Percentiles rank a stretch among this genome's conserved stretches.
Conservation (phyloP, 2,797 vertebrate genomes). For the Schizopygopsis malacanthus region DNA sequence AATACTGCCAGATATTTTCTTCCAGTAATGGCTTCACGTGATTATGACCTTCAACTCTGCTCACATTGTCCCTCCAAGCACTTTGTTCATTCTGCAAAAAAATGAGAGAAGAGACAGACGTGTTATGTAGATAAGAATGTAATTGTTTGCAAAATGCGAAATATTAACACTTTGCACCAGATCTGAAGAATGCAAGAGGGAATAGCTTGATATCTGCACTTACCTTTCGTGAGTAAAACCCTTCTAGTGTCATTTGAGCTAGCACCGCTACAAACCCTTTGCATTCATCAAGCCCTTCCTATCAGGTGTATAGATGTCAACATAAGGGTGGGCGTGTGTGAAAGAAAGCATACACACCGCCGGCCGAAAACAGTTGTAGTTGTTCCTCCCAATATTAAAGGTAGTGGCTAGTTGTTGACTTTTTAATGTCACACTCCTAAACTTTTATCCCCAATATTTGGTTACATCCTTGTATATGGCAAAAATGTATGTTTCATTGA, state of each 20-base stretch:
- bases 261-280: background rate
- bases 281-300: conserved; percentile 21
- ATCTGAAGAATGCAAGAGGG: background rate
- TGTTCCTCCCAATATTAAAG: background rate
- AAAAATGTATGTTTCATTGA: background rate
- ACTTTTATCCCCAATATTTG: background rate
- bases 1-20: conserved; percentile 9
- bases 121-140: background rate
- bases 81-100: conserved; percentile 8
- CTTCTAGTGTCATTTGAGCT: conserved; percentile 30
- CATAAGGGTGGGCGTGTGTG: conserved; percentile 5
- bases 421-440: background rate
- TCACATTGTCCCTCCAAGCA: background rate
- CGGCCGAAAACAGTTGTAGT: background rate
- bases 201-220: conserved; percentile 8
- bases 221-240: conserved; percentile 20
- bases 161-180: background rate
- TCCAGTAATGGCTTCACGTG: background rate
- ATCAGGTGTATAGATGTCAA: conserved; percentile 28
- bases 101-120: background rate
- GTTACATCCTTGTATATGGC: background rate
- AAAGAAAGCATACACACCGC: background rate
- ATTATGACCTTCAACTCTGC: conserved; percentile 18
- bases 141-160: background rate
- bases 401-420: background rate